phyloP scores from a whole-genome alignment of 2,113 vertebrate genomes.

The Oreochromis aureus region DNA sequence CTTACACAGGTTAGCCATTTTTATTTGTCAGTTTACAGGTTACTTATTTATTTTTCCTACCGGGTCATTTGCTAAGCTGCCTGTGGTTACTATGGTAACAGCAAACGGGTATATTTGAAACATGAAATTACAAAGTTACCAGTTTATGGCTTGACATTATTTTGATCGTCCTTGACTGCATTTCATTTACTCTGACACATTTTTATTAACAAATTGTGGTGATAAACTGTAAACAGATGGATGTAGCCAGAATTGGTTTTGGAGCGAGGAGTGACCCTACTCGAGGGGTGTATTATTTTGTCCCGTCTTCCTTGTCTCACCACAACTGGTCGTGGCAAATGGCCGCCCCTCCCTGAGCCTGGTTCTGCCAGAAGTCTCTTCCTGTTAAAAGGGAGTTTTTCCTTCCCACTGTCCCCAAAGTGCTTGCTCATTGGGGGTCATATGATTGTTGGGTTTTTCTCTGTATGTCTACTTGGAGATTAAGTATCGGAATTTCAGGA shows the following conservation, averaged over 20 bases:
- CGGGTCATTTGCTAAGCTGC: neutral
- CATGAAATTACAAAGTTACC: neutral
- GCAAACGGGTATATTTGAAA: neutral
- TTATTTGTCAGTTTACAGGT: neutral
- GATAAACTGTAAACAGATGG: neutral
- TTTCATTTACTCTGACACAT: neutral
- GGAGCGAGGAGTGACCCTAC: neutral
- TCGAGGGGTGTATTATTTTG: neutral
- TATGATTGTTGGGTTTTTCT: neutral
- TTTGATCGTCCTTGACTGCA: neutral
- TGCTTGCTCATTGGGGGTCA: neutral
- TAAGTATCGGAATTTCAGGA: too few species aligned
- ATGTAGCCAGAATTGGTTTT: neutral
- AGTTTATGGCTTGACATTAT: neutral
- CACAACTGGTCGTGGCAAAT: neutral
- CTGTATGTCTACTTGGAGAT: too few species aligned
- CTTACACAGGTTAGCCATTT: neutral
- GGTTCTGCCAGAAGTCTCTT: neutral
- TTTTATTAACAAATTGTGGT: accelerated
- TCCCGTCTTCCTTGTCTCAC: neutral
- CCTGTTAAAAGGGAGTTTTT: neutral
- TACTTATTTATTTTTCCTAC: neutral
- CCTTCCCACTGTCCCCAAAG: neutral
- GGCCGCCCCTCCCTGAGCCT: neutral
- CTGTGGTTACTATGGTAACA: neutral